Evolutionary conservation across 2,113 vertebrate species (phyloP).

Genomic region (Zosterops hypoxanthus): DNA sequence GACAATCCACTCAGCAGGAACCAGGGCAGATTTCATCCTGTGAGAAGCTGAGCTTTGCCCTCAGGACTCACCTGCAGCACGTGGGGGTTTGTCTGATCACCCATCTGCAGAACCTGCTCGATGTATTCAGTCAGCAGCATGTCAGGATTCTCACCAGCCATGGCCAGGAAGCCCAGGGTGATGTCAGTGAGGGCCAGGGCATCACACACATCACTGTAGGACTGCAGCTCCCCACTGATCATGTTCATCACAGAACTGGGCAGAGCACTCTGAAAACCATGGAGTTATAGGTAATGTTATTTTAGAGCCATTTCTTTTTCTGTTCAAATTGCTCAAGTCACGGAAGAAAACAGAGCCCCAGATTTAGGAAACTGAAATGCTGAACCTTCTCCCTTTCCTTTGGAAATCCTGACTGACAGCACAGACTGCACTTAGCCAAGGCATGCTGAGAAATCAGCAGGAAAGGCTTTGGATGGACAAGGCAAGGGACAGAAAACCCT

Average conservation of each 20-base stretch:
- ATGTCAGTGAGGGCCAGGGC: slow-evolving; percentile 85
- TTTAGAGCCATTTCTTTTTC: background rate
- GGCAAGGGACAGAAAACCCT: background rate
- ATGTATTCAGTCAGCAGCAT: slow-evolving; percentile 83
- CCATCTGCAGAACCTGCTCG: slow-evolving; percentile 85
- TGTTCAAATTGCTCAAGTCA: background rate
- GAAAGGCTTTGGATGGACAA: background rate
- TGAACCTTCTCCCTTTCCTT: background rate
- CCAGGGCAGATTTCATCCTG: background rate
- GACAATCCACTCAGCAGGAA: background rate
- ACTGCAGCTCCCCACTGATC: slow-evolving; percentile 84
- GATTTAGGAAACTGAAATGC: background rate
- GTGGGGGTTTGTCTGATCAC: slow-evolving; percentile 78
- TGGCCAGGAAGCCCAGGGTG: slow-evolving; percentile 88
- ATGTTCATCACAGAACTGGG: slow-evolving; percentile 70
- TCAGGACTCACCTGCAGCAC: slow-evolving; percentile 82
- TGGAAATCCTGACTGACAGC: background rate
- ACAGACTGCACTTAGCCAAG: background rate
- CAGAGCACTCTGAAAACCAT: slow-evolving; percentile 77
- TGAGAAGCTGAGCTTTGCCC: background rate
- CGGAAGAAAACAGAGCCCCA: background rate
- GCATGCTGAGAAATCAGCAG: rapidly evolving
- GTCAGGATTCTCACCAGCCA: slow-evolving; percentile 79
- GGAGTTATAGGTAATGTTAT: background rate
- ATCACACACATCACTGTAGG: slow-evolving; percentile 91